phyloP scores from a whole-genome alignment of 2,797 vertebrate species.

The Sebastolobus alascanus region DNA sequence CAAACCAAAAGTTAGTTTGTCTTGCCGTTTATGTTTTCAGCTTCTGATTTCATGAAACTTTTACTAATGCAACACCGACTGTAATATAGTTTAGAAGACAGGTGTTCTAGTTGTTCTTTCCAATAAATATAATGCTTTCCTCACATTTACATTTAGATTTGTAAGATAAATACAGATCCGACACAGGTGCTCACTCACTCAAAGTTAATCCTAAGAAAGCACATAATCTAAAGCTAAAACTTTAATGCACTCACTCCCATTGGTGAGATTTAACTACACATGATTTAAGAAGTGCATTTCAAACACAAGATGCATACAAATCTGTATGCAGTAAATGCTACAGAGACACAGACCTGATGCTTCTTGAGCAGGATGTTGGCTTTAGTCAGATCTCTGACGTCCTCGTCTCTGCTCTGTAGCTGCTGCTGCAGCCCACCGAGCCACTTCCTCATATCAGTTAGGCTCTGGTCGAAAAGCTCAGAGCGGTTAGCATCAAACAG shows the following conservation, averaged over 20 bases:
- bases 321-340: not conserved
- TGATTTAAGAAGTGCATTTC: conserved; percentile 7
- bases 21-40: conserved; percentile 8
- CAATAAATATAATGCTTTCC: not conserved
- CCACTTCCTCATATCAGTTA: conserved; percentile 91
- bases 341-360: conserved; percentile 85
- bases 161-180: not conserved
- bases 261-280: conserved; percentile 6
- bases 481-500: conserved; percentile 94
- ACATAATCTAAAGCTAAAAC: not conserved
- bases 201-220: conserved; percentile 25
- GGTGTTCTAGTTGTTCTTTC: not conserved
- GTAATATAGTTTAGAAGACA: not conserved
- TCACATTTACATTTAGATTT: not conserved
- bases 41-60: not conserved
- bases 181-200: conserved; percentile 13
- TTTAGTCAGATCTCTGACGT: conserved; percentile 92
- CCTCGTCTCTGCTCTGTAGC: conserved; percentile 87
- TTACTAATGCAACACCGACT: not conserved
- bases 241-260: conserved; percentile 11
- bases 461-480: conserved; percentile 91
- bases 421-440: conserved; percentile 89
- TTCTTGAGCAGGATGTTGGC: conserved; percentile 95
- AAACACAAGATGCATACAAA: not conserved
- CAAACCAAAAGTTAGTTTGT: conserved; percentile 7